Percentiles rank a stretch among this genome's conserved stretches.
phyloP scores from a whole-genome alignment of 2,113 vertebrate species.

The Pterocles orientalis region DNA sequence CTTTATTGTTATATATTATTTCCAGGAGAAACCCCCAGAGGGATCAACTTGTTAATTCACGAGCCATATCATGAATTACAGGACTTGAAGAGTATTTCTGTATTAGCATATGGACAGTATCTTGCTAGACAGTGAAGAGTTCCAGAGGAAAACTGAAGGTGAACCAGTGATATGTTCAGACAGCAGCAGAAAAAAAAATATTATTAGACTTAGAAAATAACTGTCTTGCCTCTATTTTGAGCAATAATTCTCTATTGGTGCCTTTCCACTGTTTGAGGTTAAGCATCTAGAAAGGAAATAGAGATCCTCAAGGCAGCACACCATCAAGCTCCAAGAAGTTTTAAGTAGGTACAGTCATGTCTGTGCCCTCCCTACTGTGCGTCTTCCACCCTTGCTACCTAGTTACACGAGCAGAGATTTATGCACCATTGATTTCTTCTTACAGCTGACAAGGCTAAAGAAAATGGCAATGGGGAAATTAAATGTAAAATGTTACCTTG shows the following conservation, averaged over 20 bases:
- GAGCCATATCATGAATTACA: not conserved
- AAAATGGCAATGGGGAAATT: not conserved
- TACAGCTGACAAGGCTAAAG: constrained; percentile 22
- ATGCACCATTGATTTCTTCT: constrained; percentile 16
- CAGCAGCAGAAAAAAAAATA: not conserved
- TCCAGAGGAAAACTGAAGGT: not conserved
- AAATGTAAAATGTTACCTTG: constrained; percentile 45
- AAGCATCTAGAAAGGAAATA: not conserved
- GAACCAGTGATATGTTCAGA: not conserved
- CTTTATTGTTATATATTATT: not conserved
- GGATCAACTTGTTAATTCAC: constrained; percentile 29
- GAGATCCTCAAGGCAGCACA: not conserved
- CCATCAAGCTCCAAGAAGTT: not conserved
- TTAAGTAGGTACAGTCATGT: not conserved
- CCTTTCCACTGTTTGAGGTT: not conserved
- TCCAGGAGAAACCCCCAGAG: constrained; percentile 15
- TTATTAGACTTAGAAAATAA: not conserved
- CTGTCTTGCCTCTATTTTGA: not conserved
- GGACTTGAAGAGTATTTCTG: not conserved
- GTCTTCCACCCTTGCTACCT: not conserved
- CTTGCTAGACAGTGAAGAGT: not conserved
- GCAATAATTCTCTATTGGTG: not conserved
- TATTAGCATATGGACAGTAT: not conserved
- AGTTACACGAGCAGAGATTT: not conserved
- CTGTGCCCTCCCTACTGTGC: not conserved